Evolutionary conservation across 2,113 vertebrate genomes (phyloP).

Genomic region (Percina caprodes): DNA sequence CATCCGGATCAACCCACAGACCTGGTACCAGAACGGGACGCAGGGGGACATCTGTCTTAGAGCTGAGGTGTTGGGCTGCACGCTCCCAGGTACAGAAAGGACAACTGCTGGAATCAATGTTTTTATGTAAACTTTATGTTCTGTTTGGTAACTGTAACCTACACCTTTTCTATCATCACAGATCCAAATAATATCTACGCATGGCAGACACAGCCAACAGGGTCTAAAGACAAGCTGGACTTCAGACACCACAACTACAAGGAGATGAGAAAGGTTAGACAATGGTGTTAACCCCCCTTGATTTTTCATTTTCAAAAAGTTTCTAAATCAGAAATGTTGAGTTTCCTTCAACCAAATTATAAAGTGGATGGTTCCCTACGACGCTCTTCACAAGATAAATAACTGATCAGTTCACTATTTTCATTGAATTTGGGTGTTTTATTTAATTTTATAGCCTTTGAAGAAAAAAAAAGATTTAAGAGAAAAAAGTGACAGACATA

Average conservation of each 20-base stretch:
- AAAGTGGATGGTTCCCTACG: too few relatives aligned
- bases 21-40: conserved; percentile 92
- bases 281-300: too few relatives aligned
- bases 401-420: too few relatives aligned
- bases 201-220: conserved; percentile 82
- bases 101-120: not conserved
- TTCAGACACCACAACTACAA: conserved; percentile 96
- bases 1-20: conserved; percentile 92
- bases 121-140: not conserved
- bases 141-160: not conserved
- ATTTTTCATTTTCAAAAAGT: too few relatives aligned
- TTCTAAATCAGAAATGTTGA: too few relatives aligned
- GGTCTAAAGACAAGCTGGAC: conserved; percentile 87
- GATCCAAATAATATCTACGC: conserved; percentile 87
- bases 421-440: too few relatives aligned
- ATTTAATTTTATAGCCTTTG: too few relatives aligned
- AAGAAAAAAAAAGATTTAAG: too few relatives aligned
- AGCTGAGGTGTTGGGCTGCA: conserved; percentile 92
- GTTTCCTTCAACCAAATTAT: too few relatives aligned
- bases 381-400: too few relatives aligned
- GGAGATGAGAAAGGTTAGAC: conserved; percentile 94
- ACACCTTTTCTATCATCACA: conserved; percentile 54
- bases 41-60: conserved; percentile 87
- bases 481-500: too few relatives aligned
- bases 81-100: conserved; percentile 81